Conservation (phyloP, 2,888 invertebrate species). For the Euplagia quadripunctaria region DNA sequence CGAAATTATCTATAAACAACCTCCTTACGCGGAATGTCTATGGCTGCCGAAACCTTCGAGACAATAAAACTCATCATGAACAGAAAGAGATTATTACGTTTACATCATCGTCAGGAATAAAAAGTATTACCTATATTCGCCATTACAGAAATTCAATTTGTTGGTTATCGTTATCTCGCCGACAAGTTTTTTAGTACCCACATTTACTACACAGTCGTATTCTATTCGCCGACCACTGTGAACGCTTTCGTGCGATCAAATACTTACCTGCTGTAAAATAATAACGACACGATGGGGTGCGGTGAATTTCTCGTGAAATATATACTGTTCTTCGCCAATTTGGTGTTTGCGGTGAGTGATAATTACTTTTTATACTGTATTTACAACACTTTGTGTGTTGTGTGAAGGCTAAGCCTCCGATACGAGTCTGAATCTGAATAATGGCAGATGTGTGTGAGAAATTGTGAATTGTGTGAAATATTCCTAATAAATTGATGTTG, state of each 20-base stretch:
- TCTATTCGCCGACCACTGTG: not conserved
- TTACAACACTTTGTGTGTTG: conserved; percentile 1
- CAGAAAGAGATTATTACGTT: not conserved
- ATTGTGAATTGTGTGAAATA: not conserved
- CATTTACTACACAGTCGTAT: conserved; percentile 9
- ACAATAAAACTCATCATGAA: not conserved
- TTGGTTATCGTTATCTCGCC: conserved; percentile 4
- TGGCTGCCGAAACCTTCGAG: not conserved
- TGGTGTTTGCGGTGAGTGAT: conserved; percentile 91
- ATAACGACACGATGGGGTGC: conserved; percentile 84
- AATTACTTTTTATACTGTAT: not conserved
- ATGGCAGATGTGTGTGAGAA: not conserved
- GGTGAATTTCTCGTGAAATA: conserved; percentile 88
- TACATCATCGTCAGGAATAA: conserved; percentile 11
- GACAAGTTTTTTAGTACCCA: conserved; percentile 13
- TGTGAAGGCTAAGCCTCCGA: not conserved
- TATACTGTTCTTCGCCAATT: conserved; percentile 91
- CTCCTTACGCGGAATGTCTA: not conserved
- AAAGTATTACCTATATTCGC: not conserved
- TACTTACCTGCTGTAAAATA: conserved; percentile 2
- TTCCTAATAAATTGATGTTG: not conserved
- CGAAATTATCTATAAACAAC: not conserved
- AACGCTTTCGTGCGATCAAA: conserved; percentile 5
- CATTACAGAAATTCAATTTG: conserved; percentile 14
- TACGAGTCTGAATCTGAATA: not conserved